Conservation (phyloP, 2,113 vertebrate genomes). For the Ammodramus savannarum region DNA sequence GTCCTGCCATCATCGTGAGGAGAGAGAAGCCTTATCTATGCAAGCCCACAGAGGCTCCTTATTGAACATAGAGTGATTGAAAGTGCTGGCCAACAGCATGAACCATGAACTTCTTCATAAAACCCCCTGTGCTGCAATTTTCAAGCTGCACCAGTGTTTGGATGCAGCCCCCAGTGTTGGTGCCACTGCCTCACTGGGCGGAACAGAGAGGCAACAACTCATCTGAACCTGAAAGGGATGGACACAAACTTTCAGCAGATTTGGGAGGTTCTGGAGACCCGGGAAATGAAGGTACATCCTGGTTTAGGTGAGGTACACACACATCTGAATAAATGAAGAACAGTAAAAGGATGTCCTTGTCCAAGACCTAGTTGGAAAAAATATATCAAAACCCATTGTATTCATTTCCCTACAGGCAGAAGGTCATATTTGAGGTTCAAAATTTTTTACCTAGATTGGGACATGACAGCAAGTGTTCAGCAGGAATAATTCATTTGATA, state of each 20-base stretch:
- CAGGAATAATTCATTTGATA: background rate
- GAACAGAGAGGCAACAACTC: background rate
- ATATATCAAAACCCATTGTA: background rate
- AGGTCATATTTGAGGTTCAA: background rate
- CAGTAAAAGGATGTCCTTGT: background rate
- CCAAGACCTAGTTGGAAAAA: background rate
- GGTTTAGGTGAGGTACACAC: background rate
- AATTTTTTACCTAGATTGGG: background rate
- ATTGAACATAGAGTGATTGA: background rate
- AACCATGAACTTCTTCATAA: background rate
- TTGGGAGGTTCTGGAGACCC: background rate
- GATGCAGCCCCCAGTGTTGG: background rate
- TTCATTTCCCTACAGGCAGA: background rate
- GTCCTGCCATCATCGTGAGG: fast-evolving
- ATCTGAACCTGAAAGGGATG: background rate
- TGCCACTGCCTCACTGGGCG: background rate
- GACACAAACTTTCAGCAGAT: background rate
- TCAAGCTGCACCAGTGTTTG: background rate
- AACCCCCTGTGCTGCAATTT: background rate
- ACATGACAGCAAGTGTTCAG: background rate
- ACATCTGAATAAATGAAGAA: background rate
- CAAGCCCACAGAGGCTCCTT: background rate
- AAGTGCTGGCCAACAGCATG: background rate
- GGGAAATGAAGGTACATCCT: background rate
- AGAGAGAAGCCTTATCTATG: background rate